Percentiles rank a stretch among this genome's conserved stretches.
phyloP scores from a whole-genome alignment of 92 coral and sea anemone species.

The Palythoa grandiflora region DNA sequence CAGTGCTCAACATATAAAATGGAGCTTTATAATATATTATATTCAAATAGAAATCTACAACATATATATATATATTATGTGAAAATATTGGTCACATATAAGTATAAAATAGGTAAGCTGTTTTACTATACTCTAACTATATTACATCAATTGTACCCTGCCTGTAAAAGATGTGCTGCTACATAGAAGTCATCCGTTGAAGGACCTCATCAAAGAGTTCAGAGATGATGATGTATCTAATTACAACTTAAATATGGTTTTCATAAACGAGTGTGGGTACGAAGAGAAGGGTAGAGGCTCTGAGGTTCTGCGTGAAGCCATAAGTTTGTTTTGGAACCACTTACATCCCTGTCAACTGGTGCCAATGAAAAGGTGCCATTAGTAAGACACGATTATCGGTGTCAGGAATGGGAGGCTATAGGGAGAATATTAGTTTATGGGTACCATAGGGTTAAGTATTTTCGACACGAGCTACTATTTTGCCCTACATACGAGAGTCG shows the following conservation, averaged over 20 bases:
- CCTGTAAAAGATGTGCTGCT: constrained; percentile 22
- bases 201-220: background rate
- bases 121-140: background rate
- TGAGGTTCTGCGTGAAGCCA: constrained; percentile 1
- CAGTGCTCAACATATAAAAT: too few relatives aligned
- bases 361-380: constrained; percentile 52
- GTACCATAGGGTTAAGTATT: constrained; percentile 33
- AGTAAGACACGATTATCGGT: constrained; percentile 51
- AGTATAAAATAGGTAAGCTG: background rate
- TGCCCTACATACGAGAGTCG: too few relatives aligned
- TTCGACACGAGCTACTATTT: too few relatives aligned
- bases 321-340: constrained; percentile 8
- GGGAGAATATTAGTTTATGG: constrained; percentile 55
- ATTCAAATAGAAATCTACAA: too few relatives aligned
- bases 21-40: too few relatives aligned
- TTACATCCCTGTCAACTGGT: constrained; percentile 43
- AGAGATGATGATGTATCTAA: background rate
- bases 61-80: too few relatives aligned
- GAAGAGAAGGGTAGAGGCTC: constrained; percentile 11
- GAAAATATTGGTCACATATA: background rate
- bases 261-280: background rate
- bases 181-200: background rate
- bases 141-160: constrained; percentile 7
- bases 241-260: background rate
- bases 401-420: constrained; percentile 51